Conservation (phyloP, 2,797 vertebrate genomes). For the Gallirallus australis region DNA sequence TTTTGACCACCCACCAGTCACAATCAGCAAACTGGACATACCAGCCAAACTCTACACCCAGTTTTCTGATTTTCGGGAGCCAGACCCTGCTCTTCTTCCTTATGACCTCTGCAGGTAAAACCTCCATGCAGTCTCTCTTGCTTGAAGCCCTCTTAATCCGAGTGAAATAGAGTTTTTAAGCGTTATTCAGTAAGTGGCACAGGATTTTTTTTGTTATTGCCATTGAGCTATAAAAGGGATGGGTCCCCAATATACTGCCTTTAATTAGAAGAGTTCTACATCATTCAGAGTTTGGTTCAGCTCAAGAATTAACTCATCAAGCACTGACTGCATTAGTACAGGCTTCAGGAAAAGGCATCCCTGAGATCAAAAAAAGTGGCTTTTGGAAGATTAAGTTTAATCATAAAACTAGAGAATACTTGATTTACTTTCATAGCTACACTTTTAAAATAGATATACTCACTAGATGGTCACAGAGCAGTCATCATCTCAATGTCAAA, state of each 20-base stretch:
- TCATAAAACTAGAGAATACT: not conserved
- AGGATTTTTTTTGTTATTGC: not conserved
- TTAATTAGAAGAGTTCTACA: not conserved
- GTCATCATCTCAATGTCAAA: no score
- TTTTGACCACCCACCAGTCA: not conserved
- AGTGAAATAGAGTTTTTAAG: not conserved
- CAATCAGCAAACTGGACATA: fast-evolving
- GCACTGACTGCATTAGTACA: not conserved
- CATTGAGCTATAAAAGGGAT: not conserved
- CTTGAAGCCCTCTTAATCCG: not conserved
- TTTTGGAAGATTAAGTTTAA: not conserved
- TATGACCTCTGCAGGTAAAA: not conserved
- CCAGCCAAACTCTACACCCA: not conserved
- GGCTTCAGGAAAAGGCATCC: not conserved
- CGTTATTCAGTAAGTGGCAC: not conserved
- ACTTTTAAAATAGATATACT: not conserved
- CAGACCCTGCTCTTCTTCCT: not conserved
- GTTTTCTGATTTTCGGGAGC: not conserved
- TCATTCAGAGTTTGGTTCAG: not conserved
- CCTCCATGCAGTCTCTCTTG: not conserved
- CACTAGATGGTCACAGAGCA: no score
- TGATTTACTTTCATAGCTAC: not conserved
- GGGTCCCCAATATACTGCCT: not conserved
- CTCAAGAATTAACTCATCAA: not conserved
- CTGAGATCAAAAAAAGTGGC: not conserved